phyloP scores from a whole-genome alignment of 2,797 vertebrate genomes.

The Catamblyrhynchus diadema region DNA sequence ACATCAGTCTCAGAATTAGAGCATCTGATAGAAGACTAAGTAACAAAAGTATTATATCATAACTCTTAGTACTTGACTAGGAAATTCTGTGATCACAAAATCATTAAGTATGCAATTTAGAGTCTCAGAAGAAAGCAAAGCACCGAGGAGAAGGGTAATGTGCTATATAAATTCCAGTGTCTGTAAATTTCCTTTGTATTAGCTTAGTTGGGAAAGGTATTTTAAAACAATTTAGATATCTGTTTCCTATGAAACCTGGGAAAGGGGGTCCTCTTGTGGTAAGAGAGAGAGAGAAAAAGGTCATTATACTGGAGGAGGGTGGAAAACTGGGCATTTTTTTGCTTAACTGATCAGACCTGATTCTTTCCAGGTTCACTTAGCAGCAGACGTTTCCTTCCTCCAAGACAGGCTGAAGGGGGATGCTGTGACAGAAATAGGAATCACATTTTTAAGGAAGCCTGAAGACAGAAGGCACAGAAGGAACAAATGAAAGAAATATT shows the following conservation, averaged over 20 bases:
- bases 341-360: background rate
- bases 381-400: slow-evolving; percentile 78
- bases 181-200: background rate
- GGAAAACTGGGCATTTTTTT: background rate
- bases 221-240: background rate
- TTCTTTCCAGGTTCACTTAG: slow-evolving; percentile 74
- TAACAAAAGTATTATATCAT: background rate
- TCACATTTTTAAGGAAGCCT: slow-evolving; percentile 74
- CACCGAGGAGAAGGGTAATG: background rate
- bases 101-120: background rate
- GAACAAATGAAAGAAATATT: slow-evolving; percentile 65
- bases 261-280: slow-evolving; percentile 28
- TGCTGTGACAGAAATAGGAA: slow-evolving; percentile 80
- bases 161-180: background rate
- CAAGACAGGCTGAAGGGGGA: slow-evolving; percentile 78
- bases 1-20: background rate
- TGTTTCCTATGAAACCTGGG: background rate
- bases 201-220: background rate
- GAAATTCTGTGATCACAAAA: background rate
- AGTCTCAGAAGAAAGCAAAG: background rate
- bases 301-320: background rate
- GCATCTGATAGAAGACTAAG: background rate
- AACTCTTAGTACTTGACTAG: background rate
- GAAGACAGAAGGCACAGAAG: slow-evolving; percentile 73
- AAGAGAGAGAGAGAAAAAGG: background rate